Evolutionary conservation across 1,140 invertebrate species (phyloP).

Genomic region (Eumaeus atala): DNA sequence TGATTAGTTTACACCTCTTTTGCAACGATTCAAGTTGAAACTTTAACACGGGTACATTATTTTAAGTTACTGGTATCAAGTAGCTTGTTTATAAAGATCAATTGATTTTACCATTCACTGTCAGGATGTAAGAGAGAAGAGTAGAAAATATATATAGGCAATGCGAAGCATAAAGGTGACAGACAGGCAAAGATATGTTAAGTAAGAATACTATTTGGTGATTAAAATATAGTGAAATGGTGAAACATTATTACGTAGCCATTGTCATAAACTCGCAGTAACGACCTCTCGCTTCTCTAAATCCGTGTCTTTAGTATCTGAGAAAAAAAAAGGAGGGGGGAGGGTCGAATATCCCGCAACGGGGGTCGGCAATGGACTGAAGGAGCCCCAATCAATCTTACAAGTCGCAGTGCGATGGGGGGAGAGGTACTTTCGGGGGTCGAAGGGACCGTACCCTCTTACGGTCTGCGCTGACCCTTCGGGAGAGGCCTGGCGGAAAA

Average conservation of each 20-base stretch:
- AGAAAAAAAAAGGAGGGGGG: conserved; percentile 69
- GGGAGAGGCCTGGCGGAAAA: conserved; percentile 42
- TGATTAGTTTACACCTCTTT: too few relatives aligned
- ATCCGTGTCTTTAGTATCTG: conserved; percentile 44
- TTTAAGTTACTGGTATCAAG: too few relatives aligned
- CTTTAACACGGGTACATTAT: too few relatives aligned
- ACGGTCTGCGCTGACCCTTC: conserved; percentile 60
- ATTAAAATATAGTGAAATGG: neutral
- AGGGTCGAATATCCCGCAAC: conserved; percentile 54
- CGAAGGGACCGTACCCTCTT: conserved; percentile 64
- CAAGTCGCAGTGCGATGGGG: conserved; percentile 59
- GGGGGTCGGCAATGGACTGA: conserved; percentile 68
- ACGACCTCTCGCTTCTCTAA: conserved; percentile 38
- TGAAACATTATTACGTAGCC: neutral
- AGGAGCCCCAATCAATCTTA: conserved; percentile 74
- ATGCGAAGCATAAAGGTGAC: too few relatives aligned
- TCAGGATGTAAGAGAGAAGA: too few relatives aligned
- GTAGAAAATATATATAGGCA: too few relatives aligned
- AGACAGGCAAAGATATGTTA: too few relatives aligned
- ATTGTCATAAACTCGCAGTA: conserved; percentile 13
- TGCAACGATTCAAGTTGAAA: too few relatives aligned
- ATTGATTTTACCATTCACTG: too few relatives aligned
- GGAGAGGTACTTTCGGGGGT: conserved; percentile 48
- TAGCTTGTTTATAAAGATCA: too few relatives aligned
- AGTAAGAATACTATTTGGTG: neutral